phyloP scores from a whole-genome alignment of 2,113 vertebrate genomes.

The Xenopus laevis region DNA sequence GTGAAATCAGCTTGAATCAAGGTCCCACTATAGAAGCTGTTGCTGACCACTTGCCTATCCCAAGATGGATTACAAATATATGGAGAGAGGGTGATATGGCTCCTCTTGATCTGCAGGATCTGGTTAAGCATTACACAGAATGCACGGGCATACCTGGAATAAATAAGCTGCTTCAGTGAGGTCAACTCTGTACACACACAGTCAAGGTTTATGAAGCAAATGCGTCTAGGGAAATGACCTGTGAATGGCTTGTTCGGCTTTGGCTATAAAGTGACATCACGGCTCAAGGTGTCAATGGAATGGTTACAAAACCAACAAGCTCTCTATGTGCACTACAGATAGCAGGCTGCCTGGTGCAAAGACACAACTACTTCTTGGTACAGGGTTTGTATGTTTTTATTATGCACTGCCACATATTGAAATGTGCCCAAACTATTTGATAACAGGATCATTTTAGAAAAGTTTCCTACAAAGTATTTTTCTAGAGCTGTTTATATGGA shows the following conservation, averaged over 20 bases:
- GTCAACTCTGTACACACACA: neutral
- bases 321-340: neutral
- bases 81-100: constrained; percentile 27
- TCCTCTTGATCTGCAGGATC: neutral
- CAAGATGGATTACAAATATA: neutral
- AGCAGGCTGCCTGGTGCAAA: neutral
- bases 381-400: rapidly evolving
- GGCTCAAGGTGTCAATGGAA: rapidly evolving
- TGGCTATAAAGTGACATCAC: neutral
- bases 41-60: neutral
- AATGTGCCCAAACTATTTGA: neutral
- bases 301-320: neutral
- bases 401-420: rapidly evolving
- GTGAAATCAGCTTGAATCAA: neutral
- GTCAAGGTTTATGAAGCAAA: neutral
- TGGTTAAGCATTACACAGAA: neutral
- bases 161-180: neutral
- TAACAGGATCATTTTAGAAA: neutral
- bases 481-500: neutral
- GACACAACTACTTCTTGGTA: neutral
- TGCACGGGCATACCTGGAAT: neutral
- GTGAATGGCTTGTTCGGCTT: neutral
- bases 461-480: neutral
- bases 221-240: neutral
- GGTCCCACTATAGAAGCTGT: neutral